These are phyloP conservation scores for Porites australiensis DNA, from an alignment of 64 coral and sea anemone species.

Conservation along the genomic window DNA sequence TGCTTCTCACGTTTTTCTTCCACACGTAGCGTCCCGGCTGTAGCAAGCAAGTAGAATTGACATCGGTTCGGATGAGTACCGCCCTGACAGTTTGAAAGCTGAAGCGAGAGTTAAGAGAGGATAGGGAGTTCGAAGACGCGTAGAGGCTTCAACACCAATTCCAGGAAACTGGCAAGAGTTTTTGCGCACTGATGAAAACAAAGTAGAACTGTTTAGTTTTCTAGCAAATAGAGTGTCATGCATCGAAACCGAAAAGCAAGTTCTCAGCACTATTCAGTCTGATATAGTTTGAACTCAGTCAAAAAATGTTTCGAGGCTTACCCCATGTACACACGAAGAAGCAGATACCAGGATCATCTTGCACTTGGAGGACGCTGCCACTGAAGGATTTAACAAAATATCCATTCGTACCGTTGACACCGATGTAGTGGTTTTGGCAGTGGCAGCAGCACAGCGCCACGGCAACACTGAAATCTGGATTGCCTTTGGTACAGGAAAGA, in stretches of 20 bases:
- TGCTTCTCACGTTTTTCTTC: conserved; percentile 57
- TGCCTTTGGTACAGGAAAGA: too few relatives aligned
- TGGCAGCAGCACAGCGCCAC: too few relatives aligned
- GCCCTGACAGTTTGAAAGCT: conserved; percentile 21
- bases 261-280: conserved; percentile 42
- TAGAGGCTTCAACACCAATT: conserved; percentile 33
- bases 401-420: conserved; percentile 33
- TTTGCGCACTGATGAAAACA: conserved; percentile 69
- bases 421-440: too few relatives aligned
- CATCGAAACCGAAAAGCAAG: conserved; percentile 43
- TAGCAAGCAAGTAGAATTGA: conserved; percentile 22
- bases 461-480: too few relatives aligned
- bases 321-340: conserved; percentile 69
- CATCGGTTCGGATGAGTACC: conserved; percentile 9
- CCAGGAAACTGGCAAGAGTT: conserved; percentile 80
- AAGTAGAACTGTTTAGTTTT: conserved; percentile 67
- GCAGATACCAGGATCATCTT: conserved; percentile 55
- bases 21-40: conserved; percentile 45
- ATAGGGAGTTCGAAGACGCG: conserved; percentile 47
- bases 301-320: conserved; percentile 41
- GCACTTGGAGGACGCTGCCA: conserved; percentile 53
- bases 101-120: conserved; percentile 32
- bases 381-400: conserved; percentile 46
- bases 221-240: conserved; percentile 24
- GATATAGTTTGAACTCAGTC: conserved; percentile 31